Conservation (phyloP, 2,113 vertebrate genomes). For the Cynoglossus semilaevis region DNA sequence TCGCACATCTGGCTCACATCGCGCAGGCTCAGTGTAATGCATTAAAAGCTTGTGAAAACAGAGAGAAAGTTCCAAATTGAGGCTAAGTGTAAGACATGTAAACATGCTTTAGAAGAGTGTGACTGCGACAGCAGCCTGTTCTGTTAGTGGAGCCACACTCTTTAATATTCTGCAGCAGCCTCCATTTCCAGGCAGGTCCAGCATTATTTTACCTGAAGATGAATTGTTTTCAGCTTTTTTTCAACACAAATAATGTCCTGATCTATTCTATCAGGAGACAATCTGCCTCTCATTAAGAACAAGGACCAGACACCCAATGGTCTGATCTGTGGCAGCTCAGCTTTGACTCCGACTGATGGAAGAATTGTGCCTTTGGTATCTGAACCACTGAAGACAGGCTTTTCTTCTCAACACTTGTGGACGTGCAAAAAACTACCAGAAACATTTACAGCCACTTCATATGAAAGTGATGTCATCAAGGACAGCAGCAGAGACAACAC, state of each 20-base stretch:
- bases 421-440: slow-evolving; percentile 19
- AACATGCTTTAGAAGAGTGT: background rate
- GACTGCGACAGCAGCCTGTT: slow-evolving; percentile 14
- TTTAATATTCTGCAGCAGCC: slow-evolving; percentile 39
- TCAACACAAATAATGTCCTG: too few species aligned
- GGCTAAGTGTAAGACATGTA: too few species aligned
- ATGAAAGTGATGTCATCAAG: slow-evolving; percentile 34
- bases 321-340: slow-evolving; percentile 35
- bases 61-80: too few species aligned
- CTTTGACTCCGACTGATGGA: slow-evolving; percentile 34
- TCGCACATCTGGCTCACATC: too few species aligned
- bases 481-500: slow-evolving; percentile 18
- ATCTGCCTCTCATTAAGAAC: slow-evolving; percentile 55
- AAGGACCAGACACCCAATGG: slow-evolving; percentile 30
- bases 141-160: slow-evolving; percentile 2
- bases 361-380: slow-evolving; percentile 16
- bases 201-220: slow-evolving; percentile 47
- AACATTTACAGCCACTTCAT: slow-evolving; percentile 26
- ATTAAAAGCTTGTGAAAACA: too few species aligned
- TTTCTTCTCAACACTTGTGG: background rate
- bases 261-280: too few species aligned
- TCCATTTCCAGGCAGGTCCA: slow-evolving; percentile 2
- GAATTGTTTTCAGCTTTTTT: too few species aligned
- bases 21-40: too few species aligned
- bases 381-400: slow-evolving; percentile 23